Evolutionary conservation across 1,140 invertebrate genomes (phyloP), one percentile per base, ranked within the genome.

Genomic region (Apis dorsata): DNA sequence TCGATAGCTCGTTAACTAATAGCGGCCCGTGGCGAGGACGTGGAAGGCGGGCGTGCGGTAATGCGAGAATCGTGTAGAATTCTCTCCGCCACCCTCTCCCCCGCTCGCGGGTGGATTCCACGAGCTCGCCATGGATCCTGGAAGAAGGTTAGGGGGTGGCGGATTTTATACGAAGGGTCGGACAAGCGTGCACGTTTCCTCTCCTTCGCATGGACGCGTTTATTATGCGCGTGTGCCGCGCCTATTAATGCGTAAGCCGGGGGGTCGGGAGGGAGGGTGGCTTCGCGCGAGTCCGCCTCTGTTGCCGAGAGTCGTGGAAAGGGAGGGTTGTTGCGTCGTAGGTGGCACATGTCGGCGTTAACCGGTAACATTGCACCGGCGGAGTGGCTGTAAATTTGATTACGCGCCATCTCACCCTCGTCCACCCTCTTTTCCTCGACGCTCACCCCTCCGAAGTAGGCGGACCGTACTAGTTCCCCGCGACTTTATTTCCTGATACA

Each of bases 311-410:
- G 71, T 75, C 51, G 57, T 28, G 28, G 59, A 53, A 51, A n/a
- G 71, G 55, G 28, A 55, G 65, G 53, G 72, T 17, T 51, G 69
- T 77, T 59, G 51, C 62, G 85, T 90, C 86, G 81, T 86, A 88
- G 85, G 66, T 85, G 79, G 73, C 86, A 81, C 87, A 88, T 81
- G 88, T 91, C 79, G 83, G 83, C 87, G 88, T 85, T 86, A 90
- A 90, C 84, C 84, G 73, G 84, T 88, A 86, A 88, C 81, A 59
- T 65, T 82, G 81, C 81, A 83, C 69, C 68, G 74, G 81, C 68
- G 74, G 81, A 92, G 90, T 91, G 91, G 89, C 84, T 83, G 85
- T 81, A 91, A 91, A 91, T 92, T 92, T 90, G 90, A 92, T 92
- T 92, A 92, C 87, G 85, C 87, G 85, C 82, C 21, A 87, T 83